Base-by-base conservation (phyloP, 2,888 invertebrate species). In the Macrosiphum euphorbiae region DNA sequence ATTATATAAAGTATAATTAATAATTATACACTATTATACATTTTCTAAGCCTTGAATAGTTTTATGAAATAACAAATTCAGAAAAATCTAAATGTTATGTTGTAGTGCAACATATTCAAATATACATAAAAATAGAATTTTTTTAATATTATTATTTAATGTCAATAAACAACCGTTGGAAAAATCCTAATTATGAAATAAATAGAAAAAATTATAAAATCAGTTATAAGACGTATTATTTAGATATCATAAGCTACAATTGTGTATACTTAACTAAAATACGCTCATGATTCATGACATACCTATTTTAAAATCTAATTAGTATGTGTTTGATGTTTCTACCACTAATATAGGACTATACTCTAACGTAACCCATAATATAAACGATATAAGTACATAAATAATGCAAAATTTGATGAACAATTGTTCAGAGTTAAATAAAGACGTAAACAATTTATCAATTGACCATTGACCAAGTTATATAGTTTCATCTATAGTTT, bases 301-400 rank as follows among this genome's bases (percentile, higher is more conserved):
- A 35, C 87, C 87, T 47, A 87, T 87, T 61, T 78, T 52, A 4
- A 55, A 88, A 88, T 88, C n/a, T 26, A 78, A 88, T 88, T 67
- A 52, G 8, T 92, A 78, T 88, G 92, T 67, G n/a, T 78, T n/a
- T 44, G 1, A 55, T 78, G 88, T 88, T 88, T 44, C 52, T 52
- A 41, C 52, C 5, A 55, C 20, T 52, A 47, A 89, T 41, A 50
- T 47, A 47, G 58, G 13, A 67, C 52, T 44, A 85, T 44, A 85
- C 0, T 7, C 10, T 86, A 13, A 44, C 13, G 47, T 47, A 86
- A 26, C 47, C 28, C 2, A 28, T 44, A 86, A 44, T 28, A 86
- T 26, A 47, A 28, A 16, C 2, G 78, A 35, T 35, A 35, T 35
- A 78, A 5, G n/a, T 78, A 24, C 1, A 89, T 26, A 55, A 52